Evolutionary conservation across 2,797 vertebrate genomes (phyloP).

Genomic region (Scarus forsteni): DNA sequence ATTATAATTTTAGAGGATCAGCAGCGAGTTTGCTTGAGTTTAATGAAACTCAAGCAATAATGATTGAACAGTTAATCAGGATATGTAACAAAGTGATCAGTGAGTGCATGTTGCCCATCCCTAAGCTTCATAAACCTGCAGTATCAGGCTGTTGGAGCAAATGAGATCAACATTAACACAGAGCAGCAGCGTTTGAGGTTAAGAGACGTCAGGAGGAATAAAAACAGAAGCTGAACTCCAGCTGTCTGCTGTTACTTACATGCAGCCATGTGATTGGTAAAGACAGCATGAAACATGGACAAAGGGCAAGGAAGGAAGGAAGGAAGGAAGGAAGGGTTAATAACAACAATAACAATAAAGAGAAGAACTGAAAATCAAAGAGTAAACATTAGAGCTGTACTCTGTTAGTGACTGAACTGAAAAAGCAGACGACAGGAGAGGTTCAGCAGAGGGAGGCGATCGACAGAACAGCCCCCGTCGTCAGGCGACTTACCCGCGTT

Average conservation of each 20-base stretch:
- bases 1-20: too few species aligned
- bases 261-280: constrained; percentile 99
- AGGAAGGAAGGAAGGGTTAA: constrained; percentile 77
- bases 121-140: too few species aligned
- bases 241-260: constrained; percentile 98
- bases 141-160: too few species aligned
- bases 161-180: not conserved
- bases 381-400: constrained; percentile 43
- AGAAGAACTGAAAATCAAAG: constrained; percentile 41
- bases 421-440: constrained; percentile 32
- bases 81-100: too few species aligned
- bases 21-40: too few species aligned
- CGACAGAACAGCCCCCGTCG: too few species aligned
- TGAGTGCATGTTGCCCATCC: too few species aligned
- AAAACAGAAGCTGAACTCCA: constrained; percentile 82
- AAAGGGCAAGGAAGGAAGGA: constrained; percentile 83
- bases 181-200: constrained; percentile 34
- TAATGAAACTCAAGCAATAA: too few species aligned
- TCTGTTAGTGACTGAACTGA: constrained; percentile 57
- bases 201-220: constrained; percentile 51
- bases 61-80: too few species aligned
- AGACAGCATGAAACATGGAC: constrained; percentile 99
- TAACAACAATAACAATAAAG: constrained; percentile 53
- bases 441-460: constrained; percentile 43
- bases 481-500: constrained; percentile 89